Conservation (phyloP, 2,113 vertebrate species). For the Cinclus cinclus region DNA sequence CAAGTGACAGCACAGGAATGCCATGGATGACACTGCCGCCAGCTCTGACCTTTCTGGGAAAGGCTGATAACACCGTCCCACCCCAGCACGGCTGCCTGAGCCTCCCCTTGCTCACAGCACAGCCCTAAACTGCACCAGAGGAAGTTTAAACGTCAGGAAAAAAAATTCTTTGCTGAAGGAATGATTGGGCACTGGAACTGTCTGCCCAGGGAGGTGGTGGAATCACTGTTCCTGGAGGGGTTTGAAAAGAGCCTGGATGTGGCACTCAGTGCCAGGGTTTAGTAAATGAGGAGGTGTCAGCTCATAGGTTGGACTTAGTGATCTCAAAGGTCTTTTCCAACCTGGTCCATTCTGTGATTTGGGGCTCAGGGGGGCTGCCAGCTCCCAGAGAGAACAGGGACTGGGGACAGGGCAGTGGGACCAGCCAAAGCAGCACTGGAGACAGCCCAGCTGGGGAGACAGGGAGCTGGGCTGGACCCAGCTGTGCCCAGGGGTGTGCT, state of each 20-base stretch:
- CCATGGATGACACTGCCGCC: rapidly evolving
- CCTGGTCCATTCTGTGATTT: background rate
- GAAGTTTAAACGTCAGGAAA: background rate
- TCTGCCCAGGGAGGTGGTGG: background rate
- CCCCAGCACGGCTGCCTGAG: background rate
- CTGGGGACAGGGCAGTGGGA: background rate
- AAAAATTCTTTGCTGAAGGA: background rate
- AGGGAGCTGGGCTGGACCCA: background rate
- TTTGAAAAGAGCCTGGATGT: too few species aligned
- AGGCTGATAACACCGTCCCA: background rate
- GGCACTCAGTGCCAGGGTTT: background rate
- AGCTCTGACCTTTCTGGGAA: conserved; percentile 60
- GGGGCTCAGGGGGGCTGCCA: background rate
- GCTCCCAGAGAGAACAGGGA: background rate
- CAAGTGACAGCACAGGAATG: conserved; percentile 43
- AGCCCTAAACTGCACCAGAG: background rate
- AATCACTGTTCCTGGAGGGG: background rate
- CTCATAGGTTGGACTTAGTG: background rate
- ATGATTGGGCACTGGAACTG: background rate
- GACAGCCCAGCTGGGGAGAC: background rate
- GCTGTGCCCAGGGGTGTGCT: too few species aligned
- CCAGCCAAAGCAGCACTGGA: background rate
- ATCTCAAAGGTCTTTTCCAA: background rate
- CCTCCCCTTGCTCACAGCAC: background rate
- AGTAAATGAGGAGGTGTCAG: background rate